Percentiles rank a stretch among this genome's conserved stretches.
Conservation (phyloP, 2,888 invertebrate species). For the Plebejus melissa region DNA sequence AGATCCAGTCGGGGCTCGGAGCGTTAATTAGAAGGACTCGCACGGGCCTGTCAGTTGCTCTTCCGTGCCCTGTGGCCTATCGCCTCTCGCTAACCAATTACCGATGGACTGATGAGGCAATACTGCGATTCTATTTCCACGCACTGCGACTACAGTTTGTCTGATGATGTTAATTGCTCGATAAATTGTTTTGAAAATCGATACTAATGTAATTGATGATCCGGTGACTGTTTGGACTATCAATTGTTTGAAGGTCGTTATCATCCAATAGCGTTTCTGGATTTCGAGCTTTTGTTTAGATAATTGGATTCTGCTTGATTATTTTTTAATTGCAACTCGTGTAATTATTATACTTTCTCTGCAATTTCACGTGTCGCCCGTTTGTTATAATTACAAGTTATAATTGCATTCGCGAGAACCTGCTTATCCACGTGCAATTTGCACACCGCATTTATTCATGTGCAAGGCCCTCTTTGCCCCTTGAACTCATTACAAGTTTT, state of each 20-base stretch:
- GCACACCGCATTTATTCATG: constrained; percentile 4
- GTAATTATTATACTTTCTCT: constrained; percentile 30
- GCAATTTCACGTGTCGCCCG: constrained; percentile 26
- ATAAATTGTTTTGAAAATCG: constrained; percentile 13
- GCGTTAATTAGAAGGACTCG: constrained; percentile 61
- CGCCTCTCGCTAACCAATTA: constrained; percentile 66
- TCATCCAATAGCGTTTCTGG: background rate
- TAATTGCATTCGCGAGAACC: constrained; percentile 12
- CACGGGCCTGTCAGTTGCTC: constrained; percentile 48
- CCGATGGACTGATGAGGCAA: constrained; percentile 60
- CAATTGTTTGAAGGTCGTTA: background rate
- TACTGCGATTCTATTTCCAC: constrained; percentile 36
- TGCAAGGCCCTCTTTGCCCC: background rate
- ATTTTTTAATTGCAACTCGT: constrained; percentile 27
- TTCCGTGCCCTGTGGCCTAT: constrained; percentile 52
- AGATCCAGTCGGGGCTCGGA: constrained; percentile 45
- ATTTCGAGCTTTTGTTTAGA: background rate
- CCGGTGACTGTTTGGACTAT: background rate
- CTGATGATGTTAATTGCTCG: constrained; percentile 9
- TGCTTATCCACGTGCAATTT: background rate
- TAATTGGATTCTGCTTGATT: constrained; percentile 27
- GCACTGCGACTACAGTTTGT: background rate
- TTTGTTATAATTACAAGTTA: constrained; percentile 21
- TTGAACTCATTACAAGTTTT: background rate
- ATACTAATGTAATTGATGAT: background rate